Conservation (phyloP, 2,797 vertebrate genomes). For the Sorex maritimensis region DNA sequence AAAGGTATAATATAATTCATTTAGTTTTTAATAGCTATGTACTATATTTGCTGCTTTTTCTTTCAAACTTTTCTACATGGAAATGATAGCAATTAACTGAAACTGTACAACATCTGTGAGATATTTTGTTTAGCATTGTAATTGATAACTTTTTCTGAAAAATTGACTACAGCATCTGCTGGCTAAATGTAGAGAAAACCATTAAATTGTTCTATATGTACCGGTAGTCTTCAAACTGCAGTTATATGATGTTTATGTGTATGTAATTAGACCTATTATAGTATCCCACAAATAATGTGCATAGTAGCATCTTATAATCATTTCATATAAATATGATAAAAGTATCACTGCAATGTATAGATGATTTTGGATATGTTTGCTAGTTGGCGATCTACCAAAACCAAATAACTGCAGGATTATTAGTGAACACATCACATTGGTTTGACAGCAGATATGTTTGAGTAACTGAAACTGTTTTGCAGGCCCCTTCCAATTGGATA, state of each 20-base stretch:
- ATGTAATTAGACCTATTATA: not conserved
- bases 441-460: not conserved
- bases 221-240: not conserved
- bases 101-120: not conserved
- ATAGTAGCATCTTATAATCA: not conserved
- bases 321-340: slow-evolving; percentile 29
- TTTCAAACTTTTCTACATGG: not conserved
- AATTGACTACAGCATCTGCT: not conserved
- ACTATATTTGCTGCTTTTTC: slow-evolving; percentile 9
- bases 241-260: not conserved
- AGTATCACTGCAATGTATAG: not conserved
- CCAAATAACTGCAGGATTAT: not conserved
- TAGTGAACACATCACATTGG: not conserved
- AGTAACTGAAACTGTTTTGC: not conserved
- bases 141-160: not conserved
- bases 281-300: not conserved
- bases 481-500: not conserved
- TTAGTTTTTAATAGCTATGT: slow-evolving; percentile 65
- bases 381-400: not conserved
- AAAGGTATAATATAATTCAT: slow-evolving; percentile 32
- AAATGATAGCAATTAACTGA: slow-evolving; percentile 59
- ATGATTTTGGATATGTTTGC: not conserved
- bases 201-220: not conserved
- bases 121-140: slow-evolving; percentile 32
- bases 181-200: not conserved